These are phyloP conservation scores for Artemia franciscana DNA, from an alignment of 1,140 invertebrate genomes.

Conservation along the genomic window DNA sequence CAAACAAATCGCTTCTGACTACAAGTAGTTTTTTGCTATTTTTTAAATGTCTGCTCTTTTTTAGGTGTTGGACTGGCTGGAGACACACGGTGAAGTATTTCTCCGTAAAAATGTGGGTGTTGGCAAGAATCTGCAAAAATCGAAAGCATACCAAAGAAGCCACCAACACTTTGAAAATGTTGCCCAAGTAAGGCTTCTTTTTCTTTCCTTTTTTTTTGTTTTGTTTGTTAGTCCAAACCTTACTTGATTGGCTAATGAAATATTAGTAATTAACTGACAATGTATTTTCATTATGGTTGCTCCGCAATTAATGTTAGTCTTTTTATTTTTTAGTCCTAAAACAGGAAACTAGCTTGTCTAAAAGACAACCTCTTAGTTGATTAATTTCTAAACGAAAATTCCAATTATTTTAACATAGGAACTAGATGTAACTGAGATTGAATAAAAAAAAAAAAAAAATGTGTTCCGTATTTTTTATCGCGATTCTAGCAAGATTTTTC, in stretches of 20 bases:
- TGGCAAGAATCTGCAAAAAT: conserved; percentile 77
- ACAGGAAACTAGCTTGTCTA: background rate
- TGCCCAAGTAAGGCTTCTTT: conserved; percentile 55
- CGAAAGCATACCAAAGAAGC: conserved; percentile 83
- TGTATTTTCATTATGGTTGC: background rate
- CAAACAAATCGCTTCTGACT: no score
- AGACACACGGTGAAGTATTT: conserved; percentile 97
- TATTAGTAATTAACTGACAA: background rate
- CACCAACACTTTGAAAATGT: conserved; percentile 96
- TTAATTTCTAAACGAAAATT: no score
- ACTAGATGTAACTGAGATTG: no score
- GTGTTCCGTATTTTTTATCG: no score
- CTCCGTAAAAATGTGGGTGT: conserved; percentile 87
- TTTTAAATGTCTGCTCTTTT: conserved; percentile 10
- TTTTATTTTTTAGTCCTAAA: background rate
- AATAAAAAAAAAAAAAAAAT: no score
- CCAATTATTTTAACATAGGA: no score
- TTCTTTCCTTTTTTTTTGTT: no score
- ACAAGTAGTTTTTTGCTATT: no score
- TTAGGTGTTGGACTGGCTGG: conserved; percentile 84
- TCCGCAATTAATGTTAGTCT: background rate
- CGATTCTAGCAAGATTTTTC: no score
- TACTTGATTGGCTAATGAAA: background rate
- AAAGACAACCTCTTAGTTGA: no score
- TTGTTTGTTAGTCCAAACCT: no score